phyloP scores from a whole-genome alignment of 2,888 invertebrate genomes.

The Lithosia quadra region DNA sequence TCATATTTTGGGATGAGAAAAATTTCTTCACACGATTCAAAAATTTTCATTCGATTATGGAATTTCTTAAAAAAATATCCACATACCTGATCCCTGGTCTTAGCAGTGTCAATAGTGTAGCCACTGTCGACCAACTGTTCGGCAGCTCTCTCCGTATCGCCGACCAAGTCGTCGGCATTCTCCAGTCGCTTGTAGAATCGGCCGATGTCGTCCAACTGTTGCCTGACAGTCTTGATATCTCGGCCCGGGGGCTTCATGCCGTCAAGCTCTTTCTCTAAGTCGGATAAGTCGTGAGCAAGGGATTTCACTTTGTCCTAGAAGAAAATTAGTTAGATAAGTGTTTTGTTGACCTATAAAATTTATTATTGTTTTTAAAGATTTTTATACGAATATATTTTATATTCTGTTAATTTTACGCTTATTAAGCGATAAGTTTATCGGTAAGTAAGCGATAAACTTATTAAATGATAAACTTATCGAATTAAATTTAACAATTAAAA shows the following conservation, averaged over 20 bases:
- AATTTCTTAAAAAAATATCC: neutral
- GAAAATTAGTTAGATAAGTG: neutral
- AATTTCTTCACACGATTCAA: too few species aligned
- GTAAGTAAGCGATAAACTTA: too few species aligned
- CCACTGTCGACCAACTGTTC: conserved; percentile 94
- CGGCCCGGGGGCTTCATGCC: conserved; percentile 95
- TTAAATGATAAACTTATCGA: too few species aligned
- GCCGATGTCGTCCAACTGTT: conserved; percentile 93
- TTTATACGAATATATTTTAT: too few species aligned
- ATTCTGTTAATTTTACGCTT: too few species aligned
- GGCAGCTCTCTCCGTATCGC: conserved; percentile 90
- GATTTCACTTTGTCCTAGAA: conserved; percentile 92
- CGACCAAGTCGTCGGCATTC: conserved; percentile 89
- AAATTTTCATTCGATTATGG: neutral
- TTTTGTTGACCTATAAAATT: neutral
- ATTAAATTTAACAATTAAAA: too few species aligned
- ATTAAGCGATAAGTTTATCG: too few species aligned
- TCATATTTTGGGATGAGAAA: too few species aligned
- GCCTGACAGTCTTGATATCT: conserved; percentile 93
- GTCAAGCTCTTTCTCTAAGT: conserved; percentile 94
- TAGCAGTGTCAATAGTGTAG: conserved; percentile 93
- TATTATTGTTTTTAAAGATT: neutral
- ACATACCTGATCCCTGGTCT: conserved; percentile 91
- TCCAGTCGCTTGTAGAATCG: conserved; percentile 90
- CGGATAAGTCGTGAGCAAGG: conserved; percentile 91